phyloP scores from a whole-genome alignment of 2,113 vertebrate species.

The Hemibagrus wyckioides region DNA sequence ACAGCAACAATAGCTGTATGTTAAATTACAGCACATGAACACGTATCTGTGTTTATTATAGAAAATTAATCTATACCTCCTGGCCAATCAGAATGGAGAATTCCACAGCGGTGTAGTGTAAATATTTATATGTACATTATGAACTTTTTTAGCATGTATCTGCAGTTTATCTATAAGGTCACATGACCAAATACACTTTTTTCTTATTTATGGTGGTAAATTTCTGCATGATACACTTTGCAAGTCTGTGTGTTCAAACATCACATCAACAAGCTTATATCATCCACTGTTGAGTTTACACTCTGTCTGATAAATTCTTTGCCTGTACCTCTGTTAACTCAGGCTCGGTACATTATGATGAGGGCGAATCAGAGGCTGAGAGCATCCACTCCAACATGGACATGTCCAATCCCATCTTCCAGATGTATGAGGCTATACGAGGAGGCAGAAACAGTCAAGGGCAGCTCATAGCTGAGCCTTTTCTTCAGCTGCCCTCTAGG shows the following conservation, averaged over 20 bases:
- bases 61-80: no score
- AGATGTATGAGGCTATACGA: slow-evolving; percentile 92
- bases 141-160: not conserved
- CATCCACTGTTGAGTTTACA: not conserved
- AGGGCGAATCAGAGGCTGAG: slow-evolving; percentile 93
- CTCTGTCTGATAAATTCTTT: not conserved
- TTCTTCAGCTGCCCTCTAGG: slow-evolving; percentile 94
- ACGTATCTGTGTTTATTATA: no score
- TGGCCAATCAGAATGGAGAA: no score
- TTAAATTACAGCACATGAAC: no score
- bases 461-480: slow-evolving; percentile 93
- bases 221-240: not conserved
- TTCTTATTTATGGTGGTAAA: not conserved
- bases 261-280: not conserved
- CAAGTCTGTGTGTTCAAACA: not conserved
- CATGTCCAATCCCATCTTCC: slow-evolving; percentile 92
- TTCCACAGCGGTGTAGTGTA: no score
- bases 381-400: slow-evolving; percentile 94
- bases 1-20: no score
- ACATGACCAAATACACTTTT: not conserved
- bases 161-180: not conserved
- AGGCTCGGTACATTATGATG: slow-evolving; percentile 86
- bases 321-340: not conserved
- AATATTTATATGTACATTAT: no score
- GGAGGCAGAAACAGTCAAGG: slow-evolving; percentile 95